Percentiles rank a stretch among this genome's conserved stretches.
phyloP scores from a whole-genome alignment of 2,797 vertebrate species.

The Halcyon smyrnensis region DNA sequence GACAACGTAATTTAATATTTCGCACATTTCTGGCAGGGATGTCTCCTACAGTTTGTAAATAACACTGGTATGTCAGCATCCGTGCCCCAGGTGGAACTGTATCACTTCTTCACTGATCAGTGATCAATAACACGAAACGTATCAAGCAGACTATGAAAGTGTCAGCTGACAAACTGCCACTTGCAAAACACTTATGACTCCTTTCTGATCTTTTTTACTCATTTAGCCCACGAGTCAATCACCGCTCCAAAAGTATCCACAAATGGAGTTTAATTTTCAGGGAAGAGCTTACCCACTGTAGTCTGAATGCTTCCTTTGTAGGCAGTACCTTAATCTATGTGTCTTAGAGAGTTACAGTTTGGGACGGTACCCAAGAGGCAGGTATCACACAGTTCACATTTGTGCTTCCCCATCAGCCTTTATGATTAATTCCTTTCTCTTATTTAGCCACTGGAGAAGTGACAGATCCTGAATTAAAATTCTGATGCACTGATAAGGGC shows the following conservation, averaged over 20 bases:
- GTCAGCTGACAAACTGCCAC: neutral
- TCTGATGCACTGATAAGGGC: neutral
- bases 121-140: neutral
- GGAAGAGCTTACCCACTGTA: neutral
- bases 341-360: neutral
- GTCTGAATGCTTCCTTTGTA: neutral
- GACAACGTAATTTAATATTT: constrained; percentile 14
- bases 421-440: neutral
- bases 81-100: neutral
- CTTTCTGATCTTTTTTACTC: neutral
- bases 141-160: neutral
- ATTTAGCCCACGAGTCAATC: neutral
- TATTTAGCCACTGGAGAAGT: neutral
- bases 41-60: neutral
- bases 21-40: neutral
- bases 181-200: neutral
- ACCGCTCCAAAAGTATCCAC: neutral
- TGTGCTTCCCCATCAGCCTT: neutral
- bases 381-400: neutral
- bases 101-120: neutral
- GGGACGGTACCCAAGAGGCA: neutral
- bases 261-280: neutral
- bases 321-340: neutral
- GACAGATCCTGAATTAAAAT: neutral
- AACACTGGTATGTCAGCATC: neutral